Conservation (phyloP, 2,888 invertebrate species). For the Torymus auratus region DNA sequence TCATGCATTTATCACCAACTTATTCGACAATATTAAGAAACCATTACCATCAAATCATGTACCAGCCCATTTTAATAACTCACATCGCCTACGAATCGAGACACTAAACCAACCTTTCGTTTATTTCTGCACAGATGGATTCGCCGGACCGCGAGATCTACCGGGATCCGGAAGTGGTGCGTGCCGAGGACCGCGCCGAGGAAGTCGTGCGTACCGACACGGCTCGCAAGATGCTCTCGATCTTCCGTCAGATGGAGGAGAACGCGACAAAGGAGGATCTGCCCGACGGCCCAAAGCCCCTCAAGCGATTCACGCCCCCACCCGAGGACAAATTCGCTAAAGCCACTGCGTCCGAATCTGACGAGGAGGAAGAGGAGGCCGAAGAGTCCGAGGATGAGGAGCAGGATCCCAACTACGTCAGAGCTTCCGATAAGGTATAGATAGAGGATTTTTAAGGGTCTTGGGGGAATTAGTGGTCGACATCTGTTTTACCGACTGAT, state of each 20-base stretch:
- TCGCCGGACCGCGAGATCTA: slow-evolving; percentile 86
- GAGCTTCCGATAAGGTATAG: slow-evolving; percentile 77
- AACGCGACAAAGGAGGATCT: slow-evolving; percentile 79
- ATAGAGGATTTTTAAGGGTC: no score
- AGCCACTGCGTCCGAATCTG: slow-evolving; percentile 76
- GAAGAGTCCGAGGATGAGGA: slow-evolving; percentile 78
- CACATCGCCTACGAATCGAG: not conserved
- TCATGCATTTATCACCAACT: no score
- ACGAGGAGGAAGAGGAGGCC: slow-evolving; percentile 79
- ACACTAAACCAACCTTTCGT: not conserved
- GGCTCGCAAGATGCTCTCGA: slow-evolving; percentile 90
- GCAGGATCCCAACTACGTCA: slow-evolving; percentile 74
- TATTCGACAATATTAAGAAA: no score
- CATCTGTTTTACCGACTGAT: no score
- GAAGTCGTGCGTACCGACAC: slow-evolving; percentile 80
- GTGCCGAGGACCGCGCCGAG: slow-evolving; percentile 79
- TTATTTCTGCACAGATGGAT: slow-evolving; percentile 76
- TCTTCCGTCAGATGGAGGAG: slow-evolving; percentile 93
- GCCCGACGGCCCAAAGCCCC: slow-evolving; percentile 85
- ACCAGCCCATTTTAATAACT: no score
- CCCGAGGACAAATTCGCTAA: slow-evolving; percentile 82
- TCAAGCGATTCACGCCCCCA: slow-evolving; percentile 94
- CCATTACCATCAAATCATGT: no score
- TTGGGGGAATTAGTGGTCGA: no score
- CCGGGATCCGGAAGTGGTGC: slow-evolving; percentile 85